phyloP scores from a whole-genome alignment of 1,140 invertebrate genomes.

The Ruditapes philippinarum region DNA sequence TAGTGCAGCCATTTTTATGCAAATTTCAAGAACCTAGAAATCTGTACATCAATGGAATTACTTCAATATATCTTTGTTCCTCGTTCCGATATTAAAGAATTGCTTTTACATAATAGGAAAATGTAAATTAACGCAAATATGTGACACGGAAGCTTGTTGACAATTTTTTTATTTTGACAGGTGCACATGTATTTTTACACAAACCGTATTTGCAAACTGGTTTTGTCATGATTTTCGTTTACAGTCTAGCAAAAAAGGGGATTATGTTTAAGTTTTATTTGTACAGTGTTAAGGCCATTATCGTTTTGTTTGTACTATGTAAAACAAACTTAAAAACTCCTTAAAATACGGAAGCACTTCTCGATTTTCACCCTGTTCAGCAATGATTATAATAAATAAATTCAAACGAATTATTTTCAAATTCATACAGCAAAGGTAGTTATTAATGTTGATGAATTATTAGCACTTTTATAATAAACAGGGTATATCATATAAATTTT shows the following conservation, averaged over 20 bases:
- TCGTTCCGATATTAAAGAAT: too few relatives aligned
- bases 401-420: conserved; percentile 4
- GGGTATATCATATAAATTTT: not conserved
- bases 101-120: too few relatives aligned
- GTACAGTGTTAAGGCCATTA: not conserved
- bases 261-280: not conserved
- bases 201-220: not conserved
- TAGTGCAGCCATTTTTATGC: not conserved
- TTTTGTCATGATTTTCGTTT: not conserved
- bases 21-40: too few relatives aligned
- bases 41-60: too few relatives aligned
- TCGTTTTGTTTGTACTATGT: not conserved
- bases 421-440: too few relatives aligned
- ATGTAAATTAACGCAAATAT: too few relatives aligned
- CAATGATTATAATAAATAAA: not conserved
- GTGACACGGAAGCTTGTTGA: conserved; percentile 34
- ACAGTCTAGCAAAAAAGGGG: not conserved
- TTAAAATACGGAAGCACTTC: conserved; percentile 45
- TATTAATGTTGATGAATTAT: too few relatives aligned
- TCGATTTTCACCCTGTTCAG: conserved; percentile 1
- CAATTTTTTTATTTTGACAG: conserved; percentile 9
- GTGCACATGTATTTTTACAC: not conserved
- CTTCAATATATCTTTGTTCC: too few relatives aligned
- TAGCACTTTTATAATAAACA: too few relatives aligned
- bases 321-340: not conserved